phyloP scores from a whole-genome alignment of 2,113 vertebrate species.

The Archocentrus centrarchus region DNA sequence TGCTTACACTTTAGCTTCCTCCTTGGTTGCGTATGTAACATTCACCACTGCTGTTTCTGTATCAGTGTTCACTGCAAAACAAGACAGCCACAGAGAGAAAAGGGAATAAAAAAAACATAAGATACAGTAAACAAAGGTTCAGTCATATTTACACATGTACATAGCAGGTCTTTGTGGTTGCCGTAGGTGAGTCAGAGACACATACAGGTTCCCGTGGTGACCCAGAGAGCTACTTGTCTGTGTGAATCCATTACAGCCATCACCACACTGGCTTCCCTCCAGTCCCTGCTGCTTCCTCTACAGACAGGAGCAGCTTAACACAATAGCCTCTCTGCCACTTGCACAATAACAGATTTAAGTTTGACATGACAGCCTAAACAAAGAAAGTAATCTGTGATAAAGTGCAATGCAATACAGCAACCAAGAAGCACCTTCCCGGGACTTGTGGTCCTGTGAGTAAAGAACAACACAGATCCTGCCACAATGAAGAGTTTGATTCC shows the following conservation, averaged over 20 bases:
- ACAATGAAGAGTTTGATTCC: background rate
- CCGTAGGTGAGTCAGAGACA: slow-evolving; percentile 49
- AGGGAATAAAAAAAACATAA: background rate
- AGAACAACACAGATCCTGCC: background rate
- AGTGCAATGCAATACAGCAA: background rate
- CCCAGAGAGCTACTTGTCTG: slow-evolving; percentile 59
- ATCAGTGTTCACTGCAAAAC: slow-evolving; percentile 90
- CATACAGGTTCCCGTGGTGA: slow-evolving; percentile 57
- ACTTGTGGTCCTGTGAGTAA: background rate
- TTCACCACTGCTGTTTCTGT: slow-evolving; percentile 97
- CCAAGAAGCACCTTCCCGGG: slow-evolving; percentile 11
- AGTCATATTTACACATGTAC: slow-evolving; percentile 25
- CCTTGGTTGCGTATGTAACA: slow-evolving; percentile 91
- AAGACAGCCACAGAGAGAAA: slow-evolving; percentile 12
- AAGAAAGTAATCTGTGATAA: slow-evolving; percentile 34
- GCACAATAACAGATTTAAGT: slow-evolving; percentile 48
- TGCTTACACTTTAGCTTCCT: slow-evolving; percentile 94
- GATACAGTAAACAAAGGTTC: slow-evolving; percentile 8
- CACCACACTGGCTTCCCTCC: slow-evolving; percentile 58
- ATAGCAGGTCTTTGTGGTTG: slow-evolving; percentile 26
- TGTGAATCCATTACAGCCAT: slow-evolving; percentile 66
- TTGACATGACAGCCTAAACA: slow-evolving; percentile 36
- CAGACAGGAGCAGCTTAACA: slow-evolving; percentile 47
- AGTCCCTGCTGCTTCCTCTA: slow-evolving; percentile 50
- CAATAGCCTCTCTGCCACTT: slow-evolving; percentile 49